These are phyloP conservation scores for Theropithecus gelada DNA, from an alignment of 2,113 vertebrate species.

Conservation along the genomic window DNA sequence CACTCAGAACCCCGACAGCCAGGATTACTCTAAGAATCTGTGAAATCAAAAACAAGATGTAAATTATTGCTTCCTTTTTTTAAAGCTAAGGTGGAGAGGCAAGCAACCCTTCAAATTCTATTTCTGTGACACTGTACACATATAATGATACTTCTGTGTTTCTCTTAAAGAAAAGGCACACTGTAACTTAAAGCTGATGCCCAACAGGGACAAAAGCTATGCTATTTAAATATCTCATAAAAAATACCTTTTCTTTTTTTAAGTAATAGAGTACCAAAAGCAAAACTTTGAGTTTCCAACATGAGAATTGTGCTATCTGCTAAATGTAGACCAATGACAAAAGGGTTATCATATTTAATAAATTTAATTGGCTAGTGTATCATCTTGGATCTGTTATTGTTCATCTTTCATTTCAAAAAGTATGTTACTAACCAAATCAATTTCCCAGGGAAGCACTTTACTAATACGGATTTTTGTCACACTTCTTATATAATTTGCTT, in stretches of 20 bases:
- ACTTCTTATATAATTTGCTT: constrained; percentile 31
- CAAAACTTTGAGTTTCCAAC: not conserved
- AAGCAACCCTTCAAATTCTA: not conserved
- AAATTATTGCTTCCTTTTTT: not conserved
- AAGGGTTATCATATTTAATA: not conserved
- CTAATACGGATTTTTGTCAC: constrained; percentile 24
- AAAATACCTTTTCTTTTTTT: not conserved
- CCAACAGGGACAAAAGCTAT: not conserved
- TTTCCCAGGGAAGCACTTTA: not conserved
- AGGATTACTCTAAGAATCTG: not conserved
- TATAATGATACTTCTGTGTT: not conserved
- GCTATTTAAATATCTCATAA: not conserved
- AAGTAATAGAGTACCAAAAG: not conserved
- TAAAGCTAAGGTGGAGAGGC: not conserved
- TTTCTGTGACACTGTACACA: not conserved
- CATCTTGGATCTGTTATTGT: not conserved
- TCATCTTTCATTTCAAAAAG: constrained; percentile 43
- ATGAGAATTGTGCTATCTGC: not conserved
- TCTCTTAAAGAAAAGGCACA: not conserved
- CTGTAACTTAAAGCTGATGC: not conserved
- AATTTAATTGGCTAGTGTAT: not conserved
- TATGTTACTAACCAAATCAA: not conserved
- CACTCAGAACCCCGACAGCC: not conserved
- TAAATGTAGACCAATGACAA: not conserved
- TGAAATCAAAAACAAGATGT: not conserved